phyloP scores from a whole-genome alignment of 2,888 invertebrate species.

The Chloromyia formosa region DNA sequence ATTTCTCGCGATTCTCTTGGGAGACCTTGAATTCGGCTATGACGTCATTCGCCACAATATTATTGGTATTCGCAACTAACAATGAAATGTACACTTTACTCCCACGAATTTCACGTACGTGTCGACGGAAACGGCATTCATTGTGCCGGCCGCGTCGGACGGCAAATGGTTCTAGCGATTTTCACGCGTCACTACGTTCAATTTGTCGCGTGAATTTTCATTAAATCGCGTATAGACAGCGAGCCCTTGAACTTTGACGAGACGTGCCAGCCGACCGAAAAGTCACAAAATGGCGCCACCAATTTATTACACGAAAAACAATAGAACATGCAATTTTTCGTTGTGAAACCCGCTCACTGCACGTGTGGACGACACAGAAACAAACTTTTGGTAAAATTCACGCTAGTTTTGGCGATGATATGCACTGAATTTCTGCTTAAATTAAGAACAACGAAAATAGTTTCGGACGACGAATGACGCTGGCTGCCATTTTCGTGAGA shows the following conservation, averaged over 20 bases:
- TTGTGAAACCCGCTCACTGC: too few relatives aligned
- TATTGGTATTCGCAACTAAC: constrained; percentile 10
- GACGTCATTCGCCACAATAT: constrained; percentile 58
- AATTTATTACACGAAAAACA: constrained; percentile 25
- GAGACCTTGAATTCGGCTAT: constrained; percentile 63
- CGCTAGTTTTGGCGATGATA: neutral
- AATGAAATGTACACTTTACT: constrained; percentile 6
- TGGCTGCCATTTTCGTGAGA: constrained; percentile 40
- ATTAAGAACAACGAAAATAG: neutral
- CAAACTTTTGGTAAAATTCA: neutral
- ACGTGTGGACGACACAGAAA: neutral
- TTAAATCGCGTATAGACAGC: constrained; percentile 1
- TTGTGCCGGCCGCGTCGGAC: too few relatives aligned
- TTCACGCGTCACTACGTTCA: too few relatives aligned
- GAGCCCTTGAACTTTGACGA: constrained; percentile 49
- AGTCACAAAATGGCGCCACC: constrained; percentile 49
- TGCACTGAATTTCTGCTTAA: neutral
- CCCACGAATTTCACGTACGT: neutral
- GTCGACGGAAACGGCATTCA: too few relatives aligned
- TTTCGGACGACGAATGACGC: constrained; percentile 21
- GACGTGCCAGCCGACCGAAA: constrained; percentile 48
- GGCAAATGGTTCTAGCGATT: too few relatives aligned
- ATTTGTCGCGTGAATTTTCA: neutral
- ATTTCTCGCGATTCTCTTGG: constrained; percentile 43
- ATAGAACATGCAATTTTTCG: neutral